Evolutionary conservation across 2,113 vertebrate genomes (phyloP).

Genomic region (Hippopotamus amphibius): DNA sequence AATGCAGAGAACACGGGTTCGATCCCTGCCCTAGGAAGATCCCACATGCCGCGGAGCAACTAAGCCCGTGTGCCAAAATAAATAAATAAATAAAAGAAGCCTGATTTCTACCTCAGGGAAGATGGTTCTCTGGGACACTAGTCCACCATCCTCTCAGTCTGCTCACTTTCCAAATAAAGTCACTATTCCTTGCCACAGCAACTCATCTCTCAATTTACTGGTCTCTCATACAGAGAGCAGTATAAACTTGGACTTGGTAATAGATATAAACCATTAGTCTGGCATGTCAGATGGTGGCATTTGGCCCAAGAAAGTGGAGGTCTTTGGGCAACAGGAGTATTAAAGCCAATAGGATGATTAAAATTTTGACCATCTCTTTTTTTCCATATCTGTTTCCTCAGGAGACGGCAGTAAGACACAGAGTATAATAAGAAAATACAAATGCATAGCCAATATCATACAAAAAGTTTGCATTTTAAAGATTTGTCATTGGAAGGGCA

Average conservation of each 20-base stretch:
- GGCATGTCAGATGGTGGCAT: not conserved
- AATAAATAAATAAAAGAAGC: not conserved
- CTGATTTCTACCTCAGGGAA: not conserved
- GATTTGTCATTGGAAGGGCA: not conserved
- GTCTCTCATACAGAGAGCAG: not conserved
- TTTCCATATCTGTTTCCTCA: not conserved
- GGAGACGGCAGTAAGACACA: not conserved
- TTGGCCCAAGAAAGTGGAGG: not conserved
- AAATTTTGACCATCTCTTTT: not conserved
- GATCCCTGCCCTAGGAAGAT: no score
- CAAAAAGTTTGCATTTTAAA: not conserved
- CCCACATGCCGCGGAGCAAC: no score
- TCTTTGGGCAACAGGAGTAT: not conserved
- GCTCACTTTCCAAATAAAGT: not conserved
- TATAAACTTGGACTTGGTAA: not conserved
- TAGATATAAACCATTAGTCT: not conserved
- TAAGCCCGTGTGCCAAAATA: no score
- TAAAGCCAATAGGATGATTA: not conserved
- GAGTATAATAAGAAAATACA: not conserved
- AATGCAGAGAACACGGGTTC: no score
- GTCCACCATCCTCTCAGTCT: not conserved
- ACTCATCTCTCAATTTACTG: not conserved
- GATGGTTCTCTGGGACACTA: not conserved
- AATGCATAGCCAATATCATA: not conserved
- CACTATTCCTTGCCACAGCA: not conserved